These are phyloP conservation scores for Aphrophora alni DNA, from an alignment of 2,888 invertebrate genomes.

Conservation along the genomic window DNA sequence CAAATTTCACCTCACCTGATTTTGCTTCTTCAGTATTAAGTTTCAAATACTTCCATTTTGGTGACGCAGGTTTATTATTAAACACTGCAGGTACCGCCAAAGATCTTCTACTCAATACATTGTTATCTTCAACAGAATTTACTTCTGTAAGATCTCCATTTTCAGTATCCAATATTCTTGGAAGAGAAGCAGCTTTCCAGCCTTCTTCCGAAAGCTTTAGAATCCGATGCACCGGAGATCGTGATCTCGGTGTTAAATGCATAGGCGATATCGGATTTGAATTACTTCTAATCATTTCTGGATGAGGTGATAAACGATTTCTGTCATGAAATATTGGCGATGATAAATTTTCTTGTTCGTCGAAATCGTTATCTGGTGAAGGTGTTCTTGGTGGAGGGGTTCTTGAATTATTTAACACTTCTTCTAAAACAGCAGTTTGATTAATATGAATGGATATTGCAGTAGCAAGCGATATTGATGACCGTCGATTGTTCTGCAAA, in stretches of 20 bases:
- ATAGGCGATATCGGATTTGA: not conserved
- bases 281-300: constrained; percentile 7
- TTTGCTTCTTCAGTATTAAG: constrained; percentile 8
- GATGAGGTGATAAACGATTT: constrained; percentile 21
- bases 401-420: constrained; percentile 30
- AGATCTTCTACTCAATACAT: not conserved
- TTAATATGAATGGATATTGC: constrained; percentile 42
- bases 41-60: constrained; percentile 7
- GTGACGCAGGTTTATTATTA: not conserved
- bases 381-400: constrained; percentile 26
- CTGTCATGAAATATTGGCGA: constrained; percentile 12
- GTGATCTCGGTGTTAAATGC: not conserved
- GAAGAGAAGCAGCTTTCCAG: constrained; percentile 75
- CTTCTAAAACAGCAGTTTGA: constrained; percentile 30
- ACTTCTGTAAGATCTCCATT: constrained; percentile 17
- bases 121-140: not conserved
- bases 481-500: constrained; percentile 21
- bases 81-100: not conserved
- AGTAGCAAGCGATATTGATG: constrained; percentile 55
- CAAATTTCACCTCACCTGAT: not conserved
- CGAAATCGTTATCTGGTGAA: not conserved
- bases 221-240: constrained; percentile 19
- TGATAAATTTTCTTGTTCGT: not conserved
- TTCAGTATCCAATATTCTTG: constrained; percentile 73
- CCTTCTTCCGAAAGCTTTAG: not conserved